Conservation (phyloP, 2,113 vertebrate genomes). For the Phodopus roborovskii region DNA sequence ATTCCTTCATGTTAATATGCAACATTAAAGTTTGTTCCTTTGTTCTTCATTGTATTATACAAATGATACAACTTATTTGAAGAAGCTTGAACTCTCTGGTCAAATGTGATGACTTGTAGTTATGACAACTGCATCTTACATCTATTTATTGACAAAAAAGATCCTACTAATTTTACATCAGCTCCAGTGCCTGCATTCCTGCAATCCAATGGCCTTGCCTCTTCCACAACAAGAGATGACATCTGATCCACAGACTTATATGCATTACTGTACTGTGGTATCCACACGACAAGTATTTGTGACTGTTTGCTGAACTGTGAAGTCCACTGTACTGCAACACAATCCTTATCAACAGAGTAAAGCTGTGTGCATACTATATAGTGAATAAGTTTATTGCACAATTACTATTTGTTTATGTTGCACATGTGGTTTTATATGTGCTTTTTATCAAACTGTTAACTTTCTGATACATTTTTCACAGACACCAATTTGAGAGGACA, state of each 20-base stretch:
- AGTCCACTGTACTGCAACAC: background rate
- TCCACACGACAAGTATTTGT: background rate
- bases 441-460: background rate
- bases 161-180: conserved; percentile 40
- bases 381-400: background rate
- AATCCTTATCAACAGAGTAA: background rate
- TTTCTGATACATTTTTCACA: background rate
- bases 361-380: background rate
- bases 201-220: background rate
- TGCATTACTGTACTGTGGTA: background rate
- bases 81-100: background rate
- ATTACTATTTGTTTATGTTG: background rate
- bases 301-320: background rate
- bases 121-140: background rate
- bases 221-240: background rate
- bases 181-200: background rate
- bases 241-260: background rate
- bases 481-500: background rate
- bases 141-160: background rate
- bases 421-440: background rate
- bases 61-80: background rate
- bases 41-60: background rate
- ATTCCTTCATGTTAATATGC: background rate
- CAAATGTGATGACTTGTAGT: conserved; percentile 33
- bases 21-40: background rate